Evolutionary conservation across 2,888 invertebrate species (phyloP).

Genomic region (Papilio demoleus): DNA sequence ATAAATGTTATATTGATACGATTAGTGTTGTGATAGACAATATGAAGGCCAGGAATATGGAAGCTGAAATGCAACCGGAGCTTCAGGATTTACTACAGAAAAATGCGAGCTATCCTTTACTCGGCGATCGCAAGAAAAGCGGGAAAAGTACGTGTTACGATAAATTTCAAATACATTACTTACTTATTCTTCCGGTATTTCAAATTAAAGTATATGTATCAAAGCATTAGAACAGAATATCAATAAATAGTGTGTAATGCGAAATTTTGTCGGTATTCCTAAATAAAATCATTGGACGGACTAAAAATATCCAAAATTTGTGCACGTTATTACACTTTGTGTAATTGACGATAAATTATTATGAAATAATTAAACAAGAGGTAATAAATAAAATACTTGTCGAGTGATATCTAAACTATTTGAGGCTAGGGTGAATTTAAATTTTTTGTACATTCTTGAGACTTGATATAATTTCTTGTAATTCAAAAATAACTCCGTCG

Average conservation of each 20-base stretch:
- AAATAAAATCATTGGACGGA: too few species aligned
- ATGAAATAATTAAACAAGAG: neutral
- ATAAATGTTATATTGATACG: slow-evolving; percentile 42
- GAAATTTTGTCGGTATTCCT: neutral
- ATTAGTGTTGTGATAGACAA: slow-evolving; percentile 55
- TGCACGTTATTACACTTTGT: neutral
- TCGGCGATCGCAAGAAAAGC: slow-evolving; percentile 59
- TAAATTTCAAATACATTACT: slow-evolving; percentile 49
- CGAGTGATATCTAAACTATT: neutral
- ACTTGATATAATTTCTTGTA: neutral
- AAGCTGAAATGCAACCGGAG: slow-evolving; percentile 63
- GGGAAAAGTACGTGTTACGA: slow-evolving; percentile 69
- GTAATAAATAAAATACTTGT: slow-evolving; percentile 5
- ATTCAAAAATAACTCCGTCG: neutral
- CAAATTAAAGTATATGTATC: neutral
- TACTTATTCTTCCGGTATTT: neutral
- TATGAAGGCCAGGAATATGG: slow-evolving; percentile 66
- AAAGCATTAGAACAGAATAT: neutral
- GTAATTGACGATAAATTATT: neutral
- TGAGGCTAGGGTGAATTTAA: neutral
- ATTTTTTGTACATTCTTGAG: neutral
- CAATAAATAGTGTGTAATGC: neutral
- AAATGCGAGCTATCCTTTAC: slow-evolving; percentile 58
- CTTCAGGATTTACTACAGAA: slow-evolving; percentile 75
- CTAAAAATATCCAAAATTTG: neutral